Evolutionary conservation across 2,113 vertebrate species (phyloP).

Genomic region (Symphodus melops): DNA sequence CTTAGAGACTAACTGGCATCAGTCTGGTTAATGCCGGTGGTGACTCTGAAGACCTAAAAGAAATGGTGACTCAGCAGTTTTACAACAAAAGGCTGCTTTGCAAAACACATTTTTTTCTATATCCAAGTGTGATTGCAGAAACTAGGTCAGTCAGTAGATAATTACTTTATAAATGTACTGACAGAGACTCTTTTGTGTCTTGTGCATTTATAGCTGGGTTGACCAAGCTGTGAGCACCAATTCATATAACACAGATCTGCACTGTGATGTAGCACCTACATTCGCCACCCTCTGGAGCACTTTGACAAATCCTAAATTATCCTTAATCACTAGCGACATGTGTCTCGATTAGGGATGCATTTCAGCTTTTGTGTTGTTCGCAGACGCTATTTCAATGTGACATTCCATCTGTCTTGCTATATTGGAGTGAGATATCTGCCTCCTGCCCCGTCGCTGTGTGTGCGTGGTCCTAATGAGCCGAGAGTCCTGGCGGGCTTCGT

Average conservation of each 20-base stretch:
- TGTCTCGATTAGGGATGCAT: conserved; percentile 54
- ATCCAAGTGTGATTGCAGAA: conserved; percentile 12
- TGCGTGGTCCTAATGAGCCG: conserved; percentile 71
- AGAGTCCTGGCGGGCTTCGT: conserved; percentile 65
- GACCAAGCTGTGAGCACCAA: background rate
- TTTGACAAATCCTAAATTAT: conserved; percentile 43
- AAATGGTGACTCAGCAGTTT: conserved; percentile 46
- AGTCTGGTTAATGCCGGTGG: conserved; percentile 37
- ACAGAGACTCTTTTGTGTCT: too few relatives aligned
- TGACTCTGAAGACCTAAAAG: conserved; percentile 25
- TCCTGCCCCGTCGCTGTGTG: conserved; percentile 65
- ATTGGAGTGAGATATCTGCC: conserved; percentile 71
- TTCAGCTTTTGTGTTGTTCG: conserved; percentile 48
- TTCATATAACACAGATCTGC: background rate
- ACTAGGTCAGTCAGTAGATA: conserved; percentile 6
- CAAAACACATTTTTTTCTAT: conserved; percentile 18
- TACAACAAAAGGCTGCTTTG: conserved; percentile 26
- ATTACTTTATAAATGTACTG: conserved; percentile 8
- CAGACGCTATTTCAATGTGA: conserved; percentile 55
- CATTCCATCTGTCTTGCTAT: conserved; percentile 76
- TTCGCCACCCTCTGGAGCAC: conserved; percentile 4
- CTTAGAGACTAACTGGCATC: conserved; percentile 40
- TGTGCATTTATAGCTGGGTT: background rate
- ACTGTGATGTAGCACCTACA: background rate
- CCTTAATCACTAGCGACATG: conserved; percentile 20